Percentiles rank a stretch among this genome's conserved stretches.
These are phyloP conservation scores for Tolypeutes matacus DNA, from an alignment of 2,797 vertebrate genomes.

Conservation along the genomic window DNA sequence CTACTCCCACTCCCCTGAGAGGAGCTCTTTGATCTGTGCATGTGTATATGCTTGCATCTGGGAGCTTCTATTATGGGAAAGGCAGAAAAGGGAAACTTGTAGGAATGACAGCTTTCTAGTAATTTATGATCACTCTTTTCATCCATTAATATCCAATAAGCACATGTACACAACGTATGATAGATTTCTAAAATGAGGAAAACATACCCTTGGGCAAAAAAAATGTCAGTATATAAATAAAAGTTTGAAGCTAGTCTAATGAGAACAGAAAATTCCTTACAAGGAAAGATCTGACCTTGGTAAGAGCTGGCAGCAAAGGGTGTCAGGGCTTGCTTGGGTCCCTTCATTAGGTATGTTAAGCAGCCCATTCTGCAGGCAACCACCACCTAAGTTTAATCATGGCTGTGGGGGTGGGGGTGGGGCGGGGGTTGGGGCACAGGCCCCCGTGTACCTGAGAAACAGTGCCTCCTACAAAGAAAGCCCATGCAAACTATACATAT, in stretches of 20 bases:
- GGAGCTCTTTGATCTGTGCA: neutral
- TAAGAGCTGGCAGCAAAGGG: neutral
- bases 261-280: neutral
- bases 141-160: neutral
- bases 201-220: neutral
- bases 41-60: neutral
- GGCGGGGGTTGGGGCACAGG: neutral
- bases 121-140: neutral
- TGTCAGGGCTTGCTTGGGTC: neutral
- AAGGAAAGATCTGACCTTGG: neutral
- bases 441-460: neutral
- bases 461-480: slow-evolving; percentile 26
- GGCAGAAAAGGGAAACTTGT: neutral
- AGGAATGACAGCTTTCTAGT: neutral
- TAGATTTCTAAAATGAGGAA: slow-evolving; percentile 45
- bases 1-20: neutral
- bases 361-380: neutral
- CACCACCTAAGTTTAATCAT: neutral
- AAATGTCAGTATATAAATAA: neutral
- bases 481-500: neutral
- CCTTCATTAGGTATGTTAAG: neutral
- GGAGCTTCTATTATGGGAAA: slow-evolving; percentile 15
- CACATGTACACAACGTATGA: accelerated
- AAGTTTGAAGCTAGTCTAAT: neutral
- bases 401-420: neutral